Evolutionary conservation across 2,797 vertebrate species (phyloP), one percentile per base, ranked within the genome.

Genomic region (Sitta carolinensis): DNA sequence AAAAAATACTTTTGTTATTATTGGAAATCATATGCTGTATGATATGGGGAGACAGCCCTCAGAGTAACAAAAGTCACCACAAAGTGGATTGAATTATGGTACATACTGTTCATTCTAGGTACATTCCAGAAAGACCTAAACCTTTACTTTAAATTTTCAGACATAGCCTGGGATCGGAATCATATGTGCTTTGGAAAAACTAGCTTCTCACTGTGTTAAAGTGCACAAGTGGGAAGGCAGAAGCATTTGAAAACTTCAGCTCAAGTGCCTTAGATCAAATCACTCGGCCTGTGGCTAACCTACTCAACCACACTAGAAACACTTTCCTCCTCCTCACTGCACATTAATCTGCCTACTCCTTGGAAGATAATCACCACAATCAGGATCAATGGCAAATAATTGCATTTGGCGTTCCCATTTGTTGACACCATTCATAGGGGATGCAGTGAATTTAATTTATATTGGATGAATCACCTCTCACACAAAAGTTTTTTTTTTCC

Each of bases 61-160:
- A 64, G 69, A 80, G 91, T 79, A 94, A 87, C 68, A 93, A 96
- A 97, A 94, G 77, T 59, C 18, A 76, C 52, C 77, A 80, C 78
- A 86, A 75, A 95, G 83, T 63, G 7, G 40, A 74, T 22, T 61
- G 61, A 88, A 84, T 76, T 77, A 73, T 78, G 14, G 50, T 74
- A 81, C 1, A 1, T 32, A 40, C 14, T 10, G 0, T 45, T 90
- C 47, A 50, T 89, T 90, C 47, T 86, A 51, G 7, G 26, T 63
- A 75, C 16, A 70, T 85, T 90, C 69, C 66, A 55, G 70, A 76
- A 87, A 94, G 81, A 1, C n/a, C 62, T 66, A 78, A 87, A 63
- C 5, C 7, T 79, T 75, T 61, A 63, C 75, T 95, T 90, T 68
- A 84, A 74, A 93, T 93, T 91, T 74, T 83, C 58, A 90, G 67